Evolutionary conservation across 2,888 invertebrate genomes (phyloP), one percentile per base, ranked within the genome.

Genomic region (Epinotia demarniana): DNA sequence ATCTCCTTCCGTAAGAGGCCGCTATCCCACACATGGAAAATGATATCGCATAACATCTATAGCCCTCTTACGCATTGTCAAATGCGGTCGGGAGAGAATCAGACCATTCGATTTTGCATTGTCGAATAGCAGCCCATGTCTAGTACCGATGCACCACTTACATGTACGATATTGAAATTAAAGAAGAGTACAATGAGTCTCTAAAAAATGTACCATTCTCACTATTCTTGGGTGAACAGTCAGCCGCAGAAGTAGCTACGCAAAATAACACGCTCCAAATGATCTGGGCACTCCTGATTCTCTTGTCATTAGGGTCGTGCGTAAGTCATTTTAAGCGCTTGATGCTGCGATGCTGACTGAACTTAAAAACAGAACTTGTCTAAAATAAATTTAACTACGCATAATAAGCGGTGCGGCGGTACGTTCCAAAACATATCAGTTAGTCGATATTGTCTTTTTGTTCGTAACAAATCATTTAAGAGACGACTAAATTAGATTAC

Each of bases 1-100:
- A 89, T 87, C 88, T 88, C 89, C 84, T 79, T 46, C 46, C 62
- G 49, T 46, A 53, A 16, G n/a, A n/a, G 19, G 19, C 57, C 8
- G 0, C 33, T 53, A 66, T 53, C 18, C n/a, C 53, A 55, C 53
- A 64, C 62, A 16, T 46, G 43, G 23, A 66, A 66, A 66, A 9
- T 13, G 39, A 33, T 4, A 8, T 12, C 27, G n/a, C 39, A 33
- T 33, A 33, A 8, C 33, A 39, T 39, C 39, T 39, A 39, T 9
- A 61, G 13, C 39, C 33, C 61, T 61, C 8, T 33, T 11, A 33
- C 33, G 33, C 61, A 33, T 61, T n/a, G 16, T 62, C 6, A 43
- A 18, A 13, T 43, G n/a, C 62, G 27, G 27, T 33, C 27, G 60
- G 18, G 43, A 62, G 43, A 53, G n/a, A 16, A 39, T 46, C 12